Evolutionary conservation across 1,140 invertebrate species (phyloP).

Genomic region (Drosophila subobscura): DNA sequence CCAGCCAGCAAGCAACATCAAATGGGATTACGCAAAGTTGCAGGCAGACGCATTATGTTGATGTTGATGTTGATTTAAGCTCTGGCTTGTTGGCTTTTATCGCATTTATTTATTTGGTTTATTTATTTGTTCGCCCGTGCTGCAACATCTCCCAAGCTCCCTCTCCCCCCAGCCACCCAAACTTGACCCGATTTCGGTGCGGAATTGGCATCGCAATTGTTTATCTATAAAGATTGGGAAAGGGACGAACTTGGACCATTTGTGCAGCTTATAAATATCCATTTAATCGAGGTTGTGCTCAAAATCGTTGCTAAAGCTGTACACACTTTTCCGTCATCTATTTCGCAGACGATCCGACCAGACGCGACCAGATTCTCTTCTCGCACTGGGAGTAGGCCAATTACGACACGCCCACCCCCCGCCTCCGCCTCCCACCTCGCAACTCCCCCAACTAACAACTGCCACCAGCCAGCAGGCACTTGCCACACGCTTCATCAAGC

Average conservation of each 20-base stretch:
- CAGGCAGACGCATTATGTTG: constrained; percentile 73
- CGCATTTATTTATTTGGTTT: constrained; percentile 50
- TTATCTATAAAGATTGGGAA: constrained; percentile 6
- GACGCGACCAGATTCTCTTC: constrained; percentile 11
- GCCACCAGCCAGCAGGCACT: no score
- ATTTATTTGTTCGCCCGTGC: constrained; percentile 56
- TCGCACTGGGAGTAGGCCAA: constrained; percentile 57
- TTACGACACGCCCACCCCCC: constrained; percentile 39
- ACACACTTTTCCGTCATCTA: constrained; percentile 11
- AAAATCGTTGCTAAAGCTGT: constrained; percentile 8
- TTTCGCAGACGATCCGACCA: constrained; percentile 28
- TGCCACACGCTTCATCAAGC: constrained; percentile 6
- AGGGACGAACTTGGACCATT: constrained; percentile 28
- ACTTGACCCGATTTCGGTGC: constrained; percentile 67
- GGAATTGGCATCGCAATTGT: constrained; percentile 34
- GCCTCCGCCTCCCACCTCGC: background rate
- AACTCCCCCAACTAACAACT: no score
- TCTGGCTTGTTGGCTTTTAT: constrained; percentile 53
- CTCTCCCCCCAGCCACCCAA: constrained; percentile 44
- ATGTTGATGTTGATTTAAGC: constrained; percentile 73
- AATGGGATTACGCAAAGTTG: constrained; percentile 75
- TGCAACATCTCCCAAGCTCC: constrained; percentile 51
- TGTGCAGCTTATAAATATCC: constrained; percentile 24
- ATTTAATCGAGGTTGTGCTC: constrained; percentile 3
- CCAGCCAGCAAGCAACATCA: constrained; percentile 35